Base-by-base conservation (phyloP, 2,888 invertebrate species). In the Gryllus longicercus region DNA sequence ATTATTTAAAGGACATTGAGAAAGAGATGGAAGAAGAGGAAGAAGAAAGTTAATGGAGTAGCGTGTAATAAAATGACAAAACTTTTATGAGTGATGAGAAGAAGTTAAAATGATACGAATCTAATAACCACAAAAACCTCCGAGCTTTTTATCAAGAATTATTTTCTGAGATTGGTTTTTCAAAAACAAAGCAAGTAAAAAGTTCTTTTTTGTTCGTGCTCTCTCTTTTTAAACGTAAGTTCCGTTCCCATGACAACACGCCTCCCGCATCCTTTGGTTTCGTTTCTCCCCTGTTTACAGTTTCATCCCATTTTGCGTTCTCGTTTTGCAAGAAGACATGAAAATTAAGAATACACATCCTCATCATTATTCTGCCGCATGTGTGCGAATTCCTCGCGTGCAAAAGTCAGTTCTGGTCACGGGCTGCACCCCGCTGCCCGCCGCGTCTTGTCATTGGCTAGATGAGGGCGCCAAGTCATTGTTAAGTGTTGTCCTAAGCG, bases 301-400 rank as follows among this genome's bases (percentile, higher is more conserved):
- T 74, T n/a, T 50, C 50, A 49, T 11, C 18, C 50, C 12, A 0
- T 50, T 51, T 79, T 23, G 63, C 74, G 74, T 79, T 11, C 38
- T 63, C 38, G 38, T 74, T 38, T 38, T 49, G 50, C 50, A 38
- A 18, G 49, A 49, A 74, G 78, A 74, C 74, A 79, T 76, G 77
- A 51, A 49, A 79, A 77, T 79, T 79, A 79, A 79, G 79, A 79
- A 79, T 79, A 79, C 79, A 50, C 10, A 79, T 79, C 79, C 79
- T 75, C 79, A 49, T 21, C 12, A 21, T 25, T 23, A 16, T 77
- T 50, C 49, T 77, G 77, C 50, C 77, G 50, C 2, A 50, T 50
- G 21, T 50, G 38, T 50, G n/a, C 14, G 50, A 49, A 49, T 38
- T 4, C 10, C 21, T 77, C 38, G n/a, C 50, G 21, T 49, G 77